Percentiles rank a stretch among this genome's conserved stretches.
These are phyloP conservation scores for Malurus elegans DNA, from an alignment of 2,113 vertebrate genomes.

Conservation along the genomic window DNA sequence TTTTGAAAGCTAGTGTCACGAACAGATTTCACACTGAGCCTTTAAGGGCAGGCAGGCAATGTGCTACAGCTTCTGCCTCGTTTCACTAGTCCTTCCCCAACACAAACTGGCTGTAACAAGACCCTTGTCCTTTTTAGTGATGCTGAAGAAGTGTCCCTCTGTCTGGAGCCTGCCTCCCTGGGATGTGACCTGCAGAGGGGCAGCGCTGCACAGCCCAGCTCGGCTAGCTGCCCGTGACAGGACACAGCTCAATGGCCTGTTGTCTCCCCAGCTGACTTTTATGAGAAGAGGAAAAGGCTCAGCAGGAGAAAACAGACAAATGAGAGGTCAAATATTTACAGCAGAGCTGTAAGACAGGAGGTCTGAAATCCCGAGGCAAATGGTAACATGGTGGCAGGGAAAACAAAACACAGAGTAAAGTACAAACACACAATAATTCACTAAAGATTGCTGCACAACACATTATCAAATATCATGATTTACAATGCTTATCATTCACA, in stretches of 20 bases:
- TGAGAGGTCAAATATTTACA: conserved; percentile 13
- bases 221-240: neutral
- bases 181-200: neutral
- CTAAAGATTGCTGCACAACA: neutral
- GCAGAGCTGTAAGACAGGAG: neutral
- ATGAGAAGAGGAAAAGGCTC: conserved; percentile 43
- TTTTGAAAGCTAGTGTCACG: neutral
- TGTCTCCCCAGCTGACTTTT: neutral
- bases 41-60: neutral
- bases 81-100: neutral
- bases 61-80: neutral
- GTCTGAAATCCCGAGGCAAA: neutral
- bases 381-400: neutral
- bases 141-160: neutral
- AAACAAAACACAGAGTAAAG: conserved; percentile 12
- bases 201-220: neutral
- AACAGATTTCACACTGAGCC: neutral
- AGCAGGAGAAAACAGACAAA: conserved; percentile 22
- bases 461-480: neutral
- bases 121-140: neutral
- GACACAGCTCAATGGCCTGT: neutral
- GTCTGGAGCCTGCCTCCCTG: neutral
- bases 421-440: conserved; percentile 16
- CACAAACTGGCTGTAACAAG: neutral
- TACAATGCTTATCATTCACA: neutral